Evolutionary conservation across 2,113 vertebrate genomes (phyloP).

Genomic region (Mesembrinibis cayennensis): DNA sequence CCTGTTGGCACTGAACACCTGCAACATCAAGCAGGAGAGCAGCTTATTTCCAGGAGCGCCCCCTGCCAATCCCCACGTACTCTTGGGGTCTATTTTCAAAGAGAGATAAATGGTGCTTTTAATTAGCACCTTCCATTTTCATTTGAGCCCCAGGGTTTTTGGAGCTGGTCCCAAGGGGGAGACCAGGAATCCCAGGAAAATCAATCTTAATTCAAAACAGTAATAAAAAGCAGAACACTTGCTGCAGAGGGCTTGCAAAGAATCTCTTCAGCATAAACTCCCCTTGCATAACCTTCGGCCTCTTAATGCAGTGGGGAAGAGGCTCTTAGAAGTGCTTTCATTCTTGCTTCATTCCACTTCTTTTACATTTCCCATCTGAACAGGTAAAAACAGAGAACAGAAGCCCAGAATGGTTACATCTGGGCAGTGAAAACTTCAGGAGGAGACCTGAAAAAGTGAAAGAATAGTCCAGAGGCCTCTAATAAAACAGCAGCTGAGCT

Average conservation of each 20-base stretch:
- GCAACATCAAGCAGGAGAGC: neutral
- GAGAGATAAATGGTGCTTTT: slow-evolving; percentile 67
- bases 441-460: neutral
- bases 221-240: slow-evolving; percentile 70
- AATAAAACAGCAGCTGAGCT: neutral
- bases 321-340: neutral
- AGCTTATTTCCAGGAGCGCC: slow-evolving; percentile 6
- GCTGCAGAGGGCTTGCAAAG: slow-evolving; percentile 46
- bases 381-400: neutral
- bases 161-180: slow-evolving; percentile 38
- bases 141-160: slow-evolving; percentile 62
- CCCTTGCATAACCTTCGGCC: slow-evolving; percentile 55
- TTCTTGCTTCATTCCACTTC: neutral
- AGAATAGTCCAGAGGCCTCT: neutral
- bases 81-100: slow-evolving; percentile 61
- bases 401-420: neutral
- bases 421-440: neutral
- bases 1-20: neutral
- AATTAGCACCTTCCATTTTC: slow-evolving; percentile 74
- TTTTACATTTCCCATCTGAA: neutral
- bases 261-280: slow-evolving; percentile 35
- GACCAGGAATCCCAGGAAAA: slow-evolving; percentile 61
- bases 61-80: neutral
- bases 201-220: slow-evolving; percentile 76
- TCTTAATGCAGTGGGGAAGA: slow-evolving; percentile 43